Evolutionary conservation across 1,140 invertebrate genomes (phyloP).

Genomic region (Drosophila serrata): DNA sequence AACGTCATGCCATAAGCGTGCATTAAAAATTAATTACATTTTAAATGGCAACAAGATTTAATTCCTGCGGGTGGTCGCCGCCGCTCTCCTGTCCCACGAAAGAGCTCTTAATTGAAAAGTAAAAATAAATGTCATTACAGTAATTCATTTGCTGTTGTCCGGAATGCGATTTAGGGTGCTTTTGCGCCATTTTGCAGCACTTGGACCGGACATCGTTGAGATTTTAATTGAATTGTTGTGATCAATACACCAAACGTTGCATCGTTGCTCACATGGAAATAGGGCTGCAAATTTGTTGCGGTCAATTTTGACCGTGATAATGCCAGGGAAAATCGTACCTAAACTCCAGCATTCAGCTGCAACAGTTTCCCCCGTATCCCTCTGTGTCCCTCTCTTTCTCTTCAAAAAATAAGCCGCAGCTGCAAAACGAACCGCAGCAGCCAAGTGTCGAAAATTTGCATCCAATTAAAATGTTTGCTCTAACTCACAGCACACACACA

Average conservation of each 20-base stretch:
- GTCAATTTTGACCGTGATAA: constrained; percentile 55
- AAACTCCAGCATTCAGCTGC: constrained; percentile 5
- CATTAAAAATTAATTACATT: constrained; percentile 76
- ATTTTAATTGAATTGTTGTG: constrained; percentile 71
- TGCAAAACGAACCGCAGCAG: constrained; percentile 46
- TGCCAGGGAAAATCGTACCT: constrained; percentile 18
- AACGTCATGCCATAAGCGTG: constrained; percentile 21
- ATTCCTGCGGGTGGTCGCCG: constrained; percentile 15
- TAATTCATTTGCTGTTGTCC: constrained; percentile 51
- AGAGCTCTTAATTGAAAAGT: constrained; percentile 50
- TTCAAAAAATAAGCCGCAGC: constrained; percentile 30
- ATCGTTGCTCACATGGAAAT: constrained; percentile 24
- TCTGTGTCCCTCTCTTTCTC: neutral
- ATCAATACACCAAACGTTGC: constrained; percentile 49
- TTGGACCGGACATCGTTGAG: constrained; percentile 37
- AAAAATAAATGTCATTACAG: constrained; percentile 60
- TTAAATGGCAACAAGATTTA: constrained; percentile 57
- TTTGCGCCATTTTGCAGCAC: constrained; percentile 22
- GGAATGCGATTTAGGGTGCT: constrained; percentile 48
- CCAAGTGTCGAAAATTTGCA: constrained; percentile 64
- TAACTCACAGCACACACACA: constrained; percentile 9
- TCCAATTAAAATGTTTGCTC: constrained; percentile 70
- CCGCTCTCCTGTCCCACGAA: constrained; percentile 7
- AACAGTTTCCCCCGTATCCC: neutral
- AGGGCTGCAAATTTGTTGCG: constrained; percentile 50